Evolutionary conservation across 2,888 invertebrate species (phyloP), one percentile per base, ranked within the genome.

Genomic region (Drosophila kokeensis): DNA sequence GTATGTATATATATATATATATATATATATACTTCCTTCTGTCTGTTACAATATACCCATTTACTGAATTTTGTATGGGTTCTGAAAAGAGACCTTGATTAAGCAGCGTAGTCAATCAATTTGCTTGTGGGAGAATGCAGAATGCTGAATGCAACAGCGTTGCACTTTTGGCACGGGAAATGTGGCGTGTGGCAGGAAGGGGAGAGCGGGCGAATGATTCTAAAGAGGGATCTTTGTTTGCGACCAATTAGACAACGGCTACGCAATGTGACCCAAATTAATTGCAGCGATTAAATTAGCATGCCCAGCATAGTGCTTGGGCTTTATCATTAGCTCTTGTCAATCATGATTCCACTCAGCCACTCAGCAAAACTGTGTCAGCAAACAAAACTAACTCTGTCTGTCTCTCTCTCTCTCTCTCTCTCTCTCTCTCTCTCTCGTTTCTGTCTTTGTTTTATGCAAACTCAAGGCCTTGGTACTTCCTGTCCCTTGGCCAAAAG

Each of bases 401-500:
- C 45, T 45, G 21, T 2, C 21, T 21, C 7, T 21, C 4, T 21
- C 21, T 13, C 6, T 42, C 42, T 0, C 15, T 18, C 21, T 13
- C n/a, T 6, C 45, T 45, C 45, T 2, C 21, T 53, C 1, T 32
- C 34, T 32, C 5, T 32, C 24, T 27, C 36, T 54, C 18, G 5
- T 21, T 18, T 11, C 18, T 36, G 4, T n/a, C 6, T 6, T 15
- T n/a, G 21, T 15, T 7, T 18, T 4, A 29, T 29, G 40, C n/a
- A 10, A 53, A 53, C 7, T 7, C 29, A 38, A n/a, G 55, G 38
- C 55, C 27, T 5, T 32, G 21, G 2, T 49, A 42, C 53, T 74
- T 74, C 69, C 73, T 74, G 73, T 76, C 62, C 65, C 49, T 15
- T 50, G 42, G 42, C 73, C 54, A 59, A 34, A 38, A 34, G 34